A percentile compares a stretch with the other conserved stretches of the same genome.
phyloP scores from a whole-genome alignment of 2,888 invertebrate genomes.

The Pharmacophagus antenor region DNA sequence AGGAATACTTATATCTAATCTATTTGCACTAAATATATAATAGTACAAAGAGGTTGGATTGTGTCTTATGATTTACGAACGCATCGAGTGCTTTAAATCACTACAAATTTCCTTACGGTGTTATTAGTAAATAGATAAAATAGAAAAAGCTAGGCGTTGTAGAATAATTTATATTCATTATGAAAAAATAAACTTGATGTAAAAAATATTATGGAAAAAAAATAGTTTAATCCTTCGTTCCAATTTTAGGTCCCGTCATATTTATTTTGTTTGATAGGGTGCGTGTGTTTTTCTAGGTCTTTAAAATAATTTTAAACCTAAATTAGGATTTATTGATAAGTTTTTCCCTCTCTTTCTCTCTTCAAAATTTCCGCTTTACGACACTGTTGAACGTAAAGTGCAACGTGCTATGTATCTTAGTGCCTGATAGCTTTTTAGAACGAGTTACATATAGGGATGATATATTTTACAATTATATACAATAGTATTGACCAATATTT shows the following conservation, averaged over 20 bases:
- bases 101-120: background rate
- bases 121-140: background rate
- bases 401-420: constrained; percentile 30
- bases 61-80: background rate
- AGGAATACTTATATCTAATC: background rate
- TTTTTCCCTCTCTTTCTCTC: background rate
- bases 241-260: constrained; percentile 8
- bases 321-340: background rate
- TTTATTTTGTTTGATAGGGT: constrained; percentile 5
- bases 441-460: constrained; percentile 6
- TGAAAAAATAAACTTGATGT: background rate
- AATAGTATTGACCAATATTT: constrained; percentile 24
- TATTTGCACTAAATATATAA: background rate
- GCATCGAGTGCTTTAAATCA: background rate
- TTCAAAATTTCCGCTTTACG: background rate
- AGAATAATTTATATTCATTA: background rate
- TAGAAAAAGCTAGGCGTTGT: background rate
- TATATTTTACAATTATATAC: constrained; percentile 12
- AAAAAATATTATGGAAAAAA: background rate
- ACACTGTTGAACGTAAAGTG: constrained; percentile 4
- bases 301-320: constrained; percentile 6
- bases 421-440: constrained; percentile 28
- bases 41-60: background rate
- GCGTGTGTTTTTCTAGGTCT: background rate
- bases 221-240: background rate